Percentiles rank a stretch among this genome's conserved stretches.
Conservation (phyloP, 2,797 vertebrate genomes). For the Pseudochaenichthys georgianus region DNA sequence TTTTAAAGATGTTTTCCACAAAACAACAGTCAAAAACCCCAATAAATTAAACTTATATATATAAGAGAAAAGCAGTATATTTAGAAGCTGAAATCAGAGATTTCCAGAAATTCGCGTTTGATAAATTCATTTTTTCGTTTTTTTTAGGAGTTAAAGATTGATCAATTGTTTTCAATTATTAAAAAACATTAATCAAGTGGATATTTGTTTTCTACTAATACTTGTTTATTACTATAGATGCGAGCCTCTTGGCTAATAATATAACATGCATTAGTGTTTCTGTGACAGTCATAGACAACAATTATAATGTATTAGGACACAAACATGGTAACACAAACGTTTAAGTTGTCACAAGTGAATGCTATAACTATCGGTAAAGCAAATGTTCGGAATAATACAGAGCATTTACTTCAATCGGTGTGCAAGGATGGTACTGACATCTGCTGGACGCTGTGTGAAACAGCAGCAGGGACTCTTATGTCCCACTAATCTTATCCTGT, state of each 20-base stretch:
- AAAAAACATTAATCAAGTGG: background rate
- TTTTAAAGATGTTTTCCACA: too few species aligned
- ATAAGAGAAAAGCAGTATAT: background rate
- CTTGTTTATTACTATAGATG: background rate
- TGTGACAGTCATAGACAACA: background rate
- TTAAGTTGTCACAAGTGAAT: background rate
- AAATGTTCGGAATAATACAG: background rate
- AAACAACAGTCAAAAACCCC: background rate
- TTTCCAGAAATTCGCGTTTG: background rate
- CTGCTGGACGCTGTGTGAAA: constrained; percentile 64
- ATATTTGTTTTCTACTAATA: background rate
- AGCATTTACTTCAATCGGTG: background rate
- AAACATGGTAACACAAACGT: background rate
- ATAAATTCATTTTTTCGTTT: background rate
- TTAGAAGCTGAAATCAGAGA: background rate
- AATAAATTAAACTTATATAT: background rate
- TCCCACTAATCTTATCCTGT: background rate
- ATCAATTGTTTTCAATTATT: background rate
- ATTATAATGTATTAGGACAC: background rate
- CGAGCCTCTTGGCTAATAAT: background rate
- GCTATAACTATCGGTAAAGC: background rate
- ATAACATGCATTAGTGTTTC: background rate
- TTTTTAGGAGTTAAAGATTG: too few species aligned
- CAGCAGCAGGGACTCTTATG: constrained; percentile 8
- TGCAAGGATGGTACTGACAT: constrained; percentile 54